Evolutionary conservation across 2,888 invertebrate genomes (phyloP).

Genomic region (Ormia ochracea): DNA sequence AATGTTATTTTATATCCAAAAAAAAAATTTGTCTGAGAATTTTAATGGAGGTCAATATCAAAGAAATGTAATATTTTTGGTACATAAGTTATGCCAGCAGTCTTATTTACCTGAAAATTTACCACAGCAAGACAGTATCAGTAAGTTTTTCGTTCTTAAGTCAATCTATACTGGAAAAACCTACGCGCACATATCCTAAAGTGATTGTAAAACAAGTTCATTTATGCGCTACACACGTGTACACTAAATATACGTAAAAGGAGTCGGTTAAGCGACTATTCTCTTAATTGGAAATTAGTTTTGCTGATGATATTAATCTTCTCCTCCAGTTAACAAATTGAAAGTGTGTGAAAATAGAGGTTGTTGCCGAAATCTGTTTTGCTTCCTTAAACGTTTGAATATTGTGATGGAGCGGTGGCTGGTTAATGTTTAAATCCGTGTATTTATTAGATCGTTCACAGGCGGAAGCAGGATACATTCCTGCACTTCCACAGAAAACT

Average conservation of each 20-base stretch:
- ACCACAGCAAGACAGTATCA: background rate
- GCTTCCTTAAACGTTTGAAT: background rate
- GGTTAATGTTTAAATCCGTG: background rate
- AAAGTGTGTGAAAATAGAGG: background rate
- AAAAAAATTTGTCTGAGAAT: no score
- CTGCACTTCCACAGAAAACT: no score
- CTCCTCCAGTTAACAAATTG: background rate
- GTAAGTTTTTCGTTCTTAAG: background rate
- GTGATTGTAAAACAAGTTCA: background rate
- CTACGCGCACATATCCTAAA: background rate
- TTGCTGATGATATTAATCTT: background rate
- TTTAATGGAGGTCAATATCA: background rate
- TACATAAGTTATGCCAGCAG: background rate
- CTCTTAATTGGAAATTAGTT: constrained; percentile 4
- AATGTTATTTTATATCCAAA: no score
- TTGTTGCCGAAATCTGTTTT: background rate
- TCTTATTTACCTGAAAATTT: background rate
- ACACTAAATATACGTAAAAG: background rate
- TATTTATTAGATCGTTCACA: background rate
- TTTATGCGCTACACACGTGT: background rate
- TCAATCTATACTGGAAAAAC: background rate
- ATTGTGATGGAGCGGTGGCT: background rate
- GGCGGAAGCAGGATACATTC: no score
- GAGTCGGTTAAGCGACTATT: background rate
- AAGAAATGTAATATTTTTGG: background rate